Percentiles rank a stretch among this genome's conserved stretches.
phyloP scores from a whole-genome alignment of 2,888 invertebrate species.

The Campopleginae sp. region DNA sequence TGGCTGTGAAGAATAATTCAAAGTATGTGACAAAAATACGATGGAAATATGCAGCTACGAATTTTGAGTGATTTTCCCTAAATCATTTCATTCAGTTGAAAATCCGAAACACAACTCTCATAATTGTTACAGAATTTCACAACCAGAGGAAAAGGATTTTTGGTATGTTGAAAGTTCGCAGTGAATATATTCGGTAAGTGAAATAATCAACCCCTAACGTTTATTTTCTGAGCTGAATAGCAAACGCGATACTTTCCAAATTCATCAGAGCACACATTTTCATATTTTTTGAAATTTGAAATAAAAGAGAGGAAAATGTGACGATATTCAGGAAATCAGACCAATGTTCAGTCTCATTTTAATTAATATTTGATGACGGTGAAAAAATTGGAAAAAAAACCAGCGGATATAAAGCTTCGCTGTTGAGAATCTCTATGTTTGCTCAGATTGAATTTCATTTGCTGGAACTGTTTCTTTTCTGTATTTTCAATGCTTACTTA shows the following conservation, averaged over 20 bases:
- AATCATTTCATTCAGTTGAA: background rate
- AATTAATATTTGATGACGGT: too few relatives aligned
- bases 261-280: too few relatives aligned
- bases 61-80: background rate
- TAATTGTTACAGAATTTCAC: background rate
- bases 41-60: background rate
- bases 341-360: too few relatives aligned
- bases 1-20: conserved; percentile 85
- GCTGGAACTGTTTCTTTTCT: background rate
- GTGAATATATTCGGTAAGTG: background rate
- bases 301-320: too few relatives aligned
- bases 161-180: background rate
- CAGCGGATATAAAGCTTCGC: background rate
- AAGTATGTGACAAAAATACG: conserved; percentile 5
- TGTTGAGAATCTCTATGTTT: background rate
- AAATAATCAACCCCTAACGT: too few relatives aligned
- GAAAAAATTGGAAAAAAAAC: background rate
- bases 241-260: too few relatives aligned
- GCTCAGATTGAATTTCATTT: background rate
- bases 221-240: too few relatives aligned
- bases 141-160: background rate
- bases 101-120: background rate
- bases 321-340: too few relatives aligned
- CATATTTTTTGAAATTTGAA: too few relatives aligned
- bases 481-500: background rate